Evolutionary conservation across 2,797 vertebrate species (phyloP).

Genomic region (Hypotaenidia okinawae): DNA sequence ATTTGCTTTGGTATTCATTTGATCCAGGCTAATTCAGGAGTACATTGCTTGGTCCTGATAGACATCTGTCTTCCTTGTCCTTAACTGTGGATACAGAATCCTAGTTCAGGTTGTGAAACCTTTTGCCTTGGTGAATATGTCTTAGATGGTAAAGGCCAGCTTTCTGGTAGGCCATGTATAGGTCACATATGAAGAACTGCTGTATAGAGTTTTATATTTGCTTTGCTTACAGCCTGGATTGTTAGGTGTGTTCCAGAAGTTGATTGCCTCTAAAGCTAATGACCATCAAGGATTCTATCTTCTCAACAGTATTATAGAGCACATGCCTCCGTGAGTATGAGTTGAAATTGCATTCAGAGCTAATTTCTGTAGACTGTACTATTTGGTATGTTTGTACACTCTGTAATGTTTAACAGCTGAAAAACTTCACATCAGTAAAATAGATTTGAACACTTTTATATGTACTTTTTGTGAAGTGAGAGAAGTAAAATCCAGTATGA

Average conservation of each 20-base stretch:
- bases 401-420: not conserved
- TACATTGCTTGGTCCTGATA: not conserved
- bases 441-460: not conserved
- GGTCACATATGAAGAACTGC: not conserved
- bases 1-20: not conserved
- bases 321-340: constrained; percentile 92
- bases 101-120: not conserved
- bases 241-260: constrained; percentile 97
- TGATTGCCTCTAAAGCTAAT: constrained; percentile 97
- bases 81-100: not conserved
- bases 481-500: not conserved
- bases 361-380: not conserved
- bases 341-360: not conserved
- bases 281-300: constrained; percentile 99
- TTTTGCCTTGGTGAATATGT: not conserved
- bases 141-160: not conserved
- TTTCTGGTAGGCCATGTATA: not conserved
- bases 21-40: not conserved
- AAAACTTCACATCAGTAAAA: not conserved
- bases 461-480: not conserved
- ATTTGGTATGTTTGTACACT: not conserved
- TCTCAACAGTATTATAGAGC: constrained; percentile 96
- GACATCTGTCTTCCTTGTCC: not conserved
- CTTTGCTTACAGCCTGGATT: constrained; percentile 87
- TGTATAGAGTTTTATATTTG: not conserved